Conservation (phyloP, 2,113 vertebrate species). For the Lota lota region DNA sequence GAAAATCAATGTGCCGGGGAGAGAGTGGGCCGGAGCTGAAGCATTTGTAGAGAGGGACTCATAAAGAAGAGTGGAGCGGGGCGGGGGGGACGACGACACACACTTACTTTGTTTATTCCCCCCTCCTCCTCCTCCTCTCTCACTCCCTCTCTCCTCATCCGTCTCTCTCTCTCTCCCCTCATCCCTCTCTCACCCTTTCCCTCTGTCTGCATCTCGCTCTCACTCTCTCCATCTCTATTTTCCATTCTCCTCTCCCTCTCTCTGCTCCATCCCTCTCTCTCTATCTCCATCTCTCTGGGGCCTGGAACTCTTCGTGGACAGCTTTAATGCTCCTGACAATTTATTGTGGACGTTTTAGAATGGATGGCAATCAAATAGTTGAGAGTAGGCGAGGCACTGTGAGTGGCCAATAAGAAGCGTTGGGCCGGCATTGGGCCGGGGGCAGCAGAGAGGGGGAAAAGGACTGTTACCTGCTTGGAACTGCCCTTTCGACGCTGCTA, state of each 20-base stretch:
- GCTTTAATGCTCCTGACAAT: conserved; percentile 78
- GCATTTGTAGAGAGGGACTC: conserved; percentile 67
- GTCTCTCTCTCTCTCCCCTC: conserved; percentile 22
- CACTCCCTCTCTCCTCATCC: conserved; percentile 45
- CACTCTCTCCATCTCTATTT: too few relatives aligned
- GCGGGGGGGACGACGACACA: conserved; percentile 72
- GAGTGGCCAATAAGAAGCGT: conserved; percentile 72
- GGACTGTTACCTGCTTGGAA: conserved; percentile 66
- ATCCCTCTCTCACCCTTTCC: conserved; percentile 58
- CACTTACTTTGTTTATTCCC: conserved; percentile 73
- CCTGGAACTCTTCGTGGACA: conserved; percentile 67
- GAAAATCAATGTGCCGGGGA: conserved; percentile 74
- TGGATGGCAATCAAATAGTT: conserved; percentile 74
- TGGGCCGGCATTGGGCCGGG: conserved; percentile 14
- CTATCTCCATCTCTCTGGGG: conserved; percentile 32
- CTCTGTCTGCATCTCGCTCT: conserved; percentile 15
- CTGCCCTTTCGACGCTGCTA: conserved; percentile 58
- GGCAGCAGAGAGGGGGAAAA: conserved; percentile 71
- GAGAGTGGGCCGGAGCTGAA: conserved; percentile 53
- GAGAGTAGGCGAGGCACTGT: conserved; percentile 71
- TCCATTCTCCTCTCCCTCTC: conserved; percentile 39
- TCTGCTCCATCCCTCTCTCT: conserved; percentile 40
- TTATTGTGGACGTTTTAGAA: conserved; percentile 75
- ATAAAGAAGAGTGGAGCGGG: conserved; percentile 72
- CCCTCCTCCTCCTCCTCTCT: conserved; percentile 54